Percentiles rank a stretch among this genome's conserved stretches.
Conservation (phyloP, 2,113 vertebrate genomes). For the Donacobius atricapilla region DNA sequence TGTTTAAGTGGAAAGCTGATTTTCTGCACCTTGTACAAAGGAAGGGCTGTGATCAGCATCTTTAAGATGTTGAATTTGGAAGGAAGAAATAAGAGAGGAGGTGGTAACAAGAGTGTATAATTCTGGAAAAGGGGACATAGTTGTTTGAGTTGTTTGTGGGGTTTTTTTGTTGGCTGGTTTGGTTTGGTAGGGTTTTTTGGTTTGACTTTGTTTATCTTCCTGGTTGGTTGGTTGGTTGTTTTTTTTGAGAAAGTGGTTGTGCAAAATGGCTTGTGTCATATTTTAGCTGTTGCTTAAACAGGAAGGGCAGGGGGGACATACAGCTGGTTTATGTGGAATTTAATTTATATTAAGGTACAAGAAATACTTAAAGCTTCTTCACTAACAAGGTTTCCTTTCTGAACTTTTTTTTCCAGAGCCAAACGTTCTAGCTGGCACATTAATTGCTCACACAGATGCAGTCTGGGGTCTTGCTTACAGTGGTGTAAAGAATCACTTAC, state of each 20-base stretch:
- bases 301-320: neutral
- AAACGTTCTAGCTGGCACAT: conserved; percentile 90
- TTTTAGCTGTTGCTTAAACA: neutral
- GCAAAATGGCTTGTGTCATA: neutral
- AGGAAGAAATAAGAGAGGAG: neutral
- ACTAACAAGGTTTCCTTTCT: neutral
- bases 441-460: conserved; percentile 89
- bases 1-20: neutral
- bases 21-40: neutral
- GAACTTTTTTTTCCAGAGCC: conserved; percentile 77
- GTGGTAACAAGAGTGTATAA: neutral
- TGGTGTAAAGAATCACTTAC: conserved; percentile 91
- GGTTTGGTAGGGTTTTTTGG: neutral
- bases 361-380: neutral
- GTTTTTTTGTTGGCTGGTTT: neutral
- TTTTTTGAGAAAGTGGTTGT: neutral
- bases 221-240: neutral
- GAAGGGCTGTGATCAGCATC: neutral
- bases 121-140: neutral
- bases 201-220: neutral
- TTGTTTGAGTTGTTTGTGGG: neutral
- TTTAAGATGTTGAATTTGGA: neutral
- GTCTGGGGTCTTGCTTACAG: conserved; percentile 97
- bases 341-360: neutral
- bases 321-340: neutral